phyloP scores from a whole-genome alignment of 2,888 invertebrate species.

The Tyria jacobaeae region DNA sequence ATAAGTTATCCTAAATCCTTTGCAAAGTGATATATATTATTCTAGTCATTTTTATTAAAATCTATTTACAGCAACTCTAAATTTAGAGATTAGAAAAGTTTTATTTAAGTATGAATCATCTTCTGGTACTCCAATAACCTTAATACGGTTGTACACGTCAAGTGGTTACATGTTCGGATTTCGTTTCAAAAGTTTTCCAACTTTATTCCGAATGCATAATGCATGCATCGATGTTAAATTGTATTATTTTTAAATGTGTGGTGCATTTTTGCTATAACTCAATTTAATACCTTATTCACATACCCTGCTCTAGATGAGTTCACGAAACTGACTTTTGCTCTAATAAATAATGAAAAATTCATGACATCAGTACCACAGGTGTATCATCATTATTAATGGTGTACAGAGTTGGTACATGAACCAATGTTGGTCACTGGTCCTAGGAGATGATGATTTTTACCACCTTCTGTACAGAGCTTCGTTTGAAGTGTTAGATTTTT shows the following conservation, averaged over 20 bases:
- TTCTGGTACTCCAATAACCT: background rate
- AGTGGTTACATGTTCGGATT: constrained; percentile 1
- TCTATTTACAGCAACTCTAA: constrained; percentile 25
- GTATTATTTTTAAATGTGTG: background rate
- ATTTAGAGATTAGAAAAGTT: constrained; percentile 14
- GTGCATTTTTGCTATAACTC: background rate
- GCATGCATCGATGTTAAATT: background rate
- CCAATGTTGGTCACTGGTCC: background rate
- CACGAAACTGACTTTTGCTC: background rate
- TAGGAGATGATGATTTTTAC: constrained; percentile 7
- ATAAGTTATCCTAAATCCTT: constrained; percentile 15
- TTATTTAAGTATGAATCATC: constrained; percentile 14
- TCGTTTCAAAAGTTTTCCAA: background rate
- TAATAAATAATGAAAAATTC: background rate
- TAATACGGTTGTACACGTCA: background rate
- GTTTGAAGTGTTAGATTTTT: constrained; percentile 36
- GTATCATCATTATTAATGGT: background rate
- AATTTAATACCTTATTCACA: background rate
- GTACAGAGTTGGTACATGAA: background rate
- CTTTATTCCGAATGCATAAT: background rate
- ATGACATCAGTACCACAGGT: no score
- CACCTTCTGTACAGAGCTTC: constrained; percentile 25
- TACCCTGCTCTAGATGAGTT: background rate
- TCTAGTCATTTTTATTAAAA: constrained; percentile 54
- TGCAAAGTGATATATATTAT: constrained; percentile 38